Evolutionary conservation across 2,888 invertebrate species (phyloP), one percentile per base, ranked within the genome.

Genomic region (Oscheius myriophilus): DNA sequence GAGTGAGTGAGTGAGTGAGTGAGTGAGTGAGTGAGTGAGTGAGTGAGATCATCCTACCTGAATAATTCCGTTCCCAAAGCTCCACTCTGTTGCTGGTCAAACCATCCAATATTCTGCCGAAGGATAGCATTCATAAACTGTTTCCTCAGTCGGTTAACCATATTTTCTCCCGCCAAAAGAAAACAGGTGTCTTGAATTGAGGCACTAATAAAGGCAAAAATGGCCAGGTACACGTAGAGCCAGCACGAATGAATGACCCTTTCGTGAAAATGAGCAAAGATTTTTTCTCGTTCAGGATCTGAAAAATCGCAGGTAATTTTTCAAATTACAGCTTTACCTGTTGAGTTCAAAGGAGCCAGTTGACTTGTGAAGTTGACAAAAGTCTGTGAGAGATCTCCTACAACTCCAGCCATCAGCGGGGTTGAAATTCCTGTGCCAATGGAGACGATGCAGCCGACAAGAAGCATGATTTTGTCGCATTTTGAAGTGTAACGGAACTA

Each of bases 21-120:
- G n/a, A n/a, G n/a, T n/a, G n/a, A n/a, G n/a, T n/a, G 33, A 33
- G 33, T 6, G 33, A 33, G 33, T 6, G 33, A 33, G 33, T 6
- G 33, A 33, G 33, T 6, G 33, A 33, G 33, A 33, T 11, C 6
- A 12, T 59, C 86, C 79, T 84, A 89, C 89, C 89, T 89, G 11
- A 89, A 87, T 11, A 89, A 81, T 75, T 88, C 88, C 4, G 87
- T 86, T 3, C 88, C 87, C 55, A 89, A 82, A 73, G 89, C 88
- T 23, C 89, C 89, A 26, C 86, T 86, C 70, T 87, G 86, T 70
- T 88, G 87, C 16, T 83, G 84, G 76, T 88, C 88, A 80, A 86
- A 88, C 87, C 88, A 88, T 11, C 84, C 81, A 63, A 88, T 87
- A 70, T 88, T 87, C 73, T 88, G 88, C 4, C 86, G 76, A 43